Base-by-base conservation (phyloP, 2,888 invertebrate genomes). In the Acrobasis repandana region DNA sequence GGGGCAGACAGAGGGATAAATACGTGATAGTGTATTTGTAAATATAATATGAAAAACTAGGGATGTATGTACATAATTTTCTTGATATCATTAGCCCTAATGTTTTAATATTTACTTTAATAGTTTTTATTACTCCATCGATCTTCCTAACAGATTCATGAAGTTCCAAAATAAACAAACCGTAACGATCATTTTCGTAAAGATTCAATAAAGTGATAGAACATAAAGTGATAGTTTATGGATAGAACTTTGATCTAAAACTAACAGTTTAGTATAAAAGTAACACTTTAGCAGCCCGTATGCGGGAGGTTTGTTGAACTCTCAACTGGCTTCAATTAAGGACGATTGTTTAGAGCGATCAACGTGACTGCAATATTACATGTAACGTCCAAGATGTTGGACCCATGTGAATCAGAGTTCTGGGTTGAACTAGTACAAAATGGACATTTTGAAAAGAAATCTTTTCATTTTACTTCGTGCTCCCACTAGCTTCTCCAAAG, bases 241-340 rank as follows among this genome's bases (percentile, higher is more conserved):
- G 28, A 28, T 28, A 28, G 2, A 28, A 36, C 52, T 52, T 52
- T 52, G 52, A 52, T 52, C 52, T 52, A 15, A 52, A 33, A 36
- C 36, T 36, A 36, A 33, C 36, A 28, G 6, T 28, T 28, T 28
- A n/a, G 28, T 28, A 28, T 6, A n/a, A n/a, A n/a, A n/a, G n/a
- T n/a, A n/a, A n/a, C n/a, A n/a, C n/a, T n/a, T n/a, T n/a, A 8
- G 28, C 28, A 28, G 54, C 54, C 54, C 38, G 54, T 43, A 54
- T 54, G 52, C 18, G 36, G 8, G 51, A 54, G 54, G 54, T 38
- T 54, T 18, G 54, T 9, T 38, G 54, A 54, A 54, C 54, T 54
- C 38, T 54, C 16, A 38, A 54, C 38, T 54, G 38, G 54, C 38
- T 20, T 38, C 38, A 54, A 54, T 54, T 54, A 54, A 38, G 38